phyloP scores from a whole-genome alignment of 1,140 invertebrate genomes.

The Panulirus ornatus region DNA sequence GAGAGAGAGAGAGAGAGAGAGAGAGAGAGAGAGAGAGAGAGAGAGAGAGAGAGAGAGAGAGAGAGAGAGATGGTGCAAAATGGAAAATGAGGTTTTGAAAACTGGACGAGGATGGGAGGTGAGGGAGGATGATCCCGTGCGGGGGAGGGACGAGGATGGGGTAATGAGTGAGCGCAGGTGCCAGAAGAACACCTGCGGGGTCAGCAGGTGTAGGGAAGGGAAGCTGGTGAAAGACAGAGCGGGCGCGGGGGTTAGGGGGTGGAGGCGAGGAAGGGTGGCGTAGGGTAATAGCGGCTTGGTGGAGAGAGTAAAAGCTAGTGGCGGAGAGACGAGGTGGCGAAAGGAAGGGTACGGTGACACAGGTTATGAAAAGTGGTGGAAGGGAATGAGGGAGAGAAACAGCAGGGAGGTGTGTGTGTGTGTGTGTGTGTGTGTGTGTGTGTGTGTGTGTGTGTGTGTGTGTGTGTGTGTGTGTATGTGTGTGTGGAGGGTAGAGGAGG shows the following conservation, averaged over 20 bases:
- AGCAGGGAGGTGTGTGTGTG: background rate
- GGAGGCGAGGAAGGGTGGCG: too few species aligned
- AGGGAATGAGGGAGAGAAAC: background rate
- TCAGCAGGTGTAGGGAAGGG: too few species aligned
- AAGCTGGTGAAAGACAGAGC: too few species aligned
- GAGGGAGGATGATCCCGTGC: background rate
- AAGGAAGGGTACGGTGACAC: too few species aligned
- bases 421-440: conserved; percentile 43
- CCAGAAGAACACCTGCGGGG: too few species aligned
- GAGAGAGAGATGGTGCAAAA: conserved; percentile 33
- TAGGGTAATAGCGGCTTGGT: too few species aligned
- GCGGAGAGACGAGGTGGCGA: too few species aligned
- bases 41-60: conserved; percentile 9
- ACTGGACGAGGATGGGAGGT: background rate
- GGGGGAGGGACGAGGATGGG: too few species aligned
- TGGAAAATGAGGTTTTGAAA: background rate
- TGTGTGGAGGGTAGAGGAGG: background rate
- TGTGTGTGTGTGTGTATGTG: conserved; percentile 43
- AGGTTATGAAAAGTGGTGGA: too few species aligned
- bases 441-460: conserved; percentile 45
- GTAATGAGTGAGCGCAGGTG: too few species aligned
- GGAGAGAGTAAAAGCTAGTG: too few species aligned
- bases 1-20: background rate
- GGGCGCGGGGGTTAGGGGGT: too few species aligned
- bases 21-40: background rate